These are phyloP conservation scores for Eudemis profundana DNA, from an alignment of 2,888 invertebrate species.

Conservation along the genomic window DNA sequence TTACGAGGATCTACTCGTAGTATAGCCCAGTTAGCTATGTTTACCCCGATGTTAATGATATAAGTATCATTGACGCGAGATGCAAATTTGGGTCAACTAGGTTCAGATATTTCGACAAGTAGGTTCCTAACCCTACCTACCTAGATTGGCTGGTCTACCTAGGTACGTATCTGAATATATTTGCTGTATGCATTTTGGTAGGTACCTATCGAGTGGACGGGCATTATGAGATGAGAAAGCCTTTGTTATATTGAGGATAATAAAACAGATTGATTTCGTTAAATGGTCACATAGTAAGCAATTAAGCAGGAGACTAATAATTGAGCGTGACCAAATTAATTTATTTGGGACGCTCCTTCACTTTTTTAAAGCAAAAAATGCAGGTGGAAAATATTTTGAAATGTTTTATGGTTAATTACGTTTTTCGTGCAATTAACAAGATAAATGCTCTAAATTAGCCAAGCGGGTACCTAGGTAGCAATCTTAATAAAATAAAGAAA, in stretches of 20 bases:
- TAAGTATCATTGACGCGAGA: too few species aligned
- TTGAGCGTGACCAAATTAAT: conserved; percentile 28
- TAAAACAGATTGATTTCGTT: not conserved
- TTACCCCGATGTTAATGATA: too few species aligned
- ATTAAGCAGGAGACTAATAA: conserved; percentile 17
- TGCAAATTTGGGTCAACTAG: too few species aligned
- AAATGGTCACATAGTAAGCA: conserved; percentile 11
- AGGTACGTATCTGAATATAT: too few species aligned
- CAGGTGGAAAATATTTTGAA: not conserved
- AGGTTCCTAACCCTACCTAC: too few species aligned
- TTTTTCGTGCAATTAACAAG: conserved; percentile 1
- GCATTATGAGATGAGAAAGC: not conserved
- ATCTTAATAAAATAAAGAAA: not conserved
- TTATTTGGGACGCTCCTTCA: conserved; percentile 1
- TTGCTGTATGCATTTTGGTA: not conserved
- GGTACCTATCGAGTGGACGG: too few species aligned
- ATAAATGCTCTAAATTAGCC: too few species aligned
- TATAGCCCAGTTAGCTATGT: too few species aligned
- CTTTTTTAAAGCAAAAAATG: conserved; percentile 17
- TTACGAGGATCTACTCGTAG: too few species aligned
- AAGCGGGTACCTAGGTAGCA: not conserved
- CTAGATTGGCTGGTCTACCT: too few species aligned
- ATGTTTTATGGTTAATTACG: not conserved
- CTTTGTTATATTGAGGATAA: not conserved
- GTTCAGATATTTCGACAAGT: too few species aligned